Evolutionary conservation across 2,888 invertebrate species (phyloP), one percentile per base, ranked within the genome.

Genomic region (Calameuta idolon): DNA sequence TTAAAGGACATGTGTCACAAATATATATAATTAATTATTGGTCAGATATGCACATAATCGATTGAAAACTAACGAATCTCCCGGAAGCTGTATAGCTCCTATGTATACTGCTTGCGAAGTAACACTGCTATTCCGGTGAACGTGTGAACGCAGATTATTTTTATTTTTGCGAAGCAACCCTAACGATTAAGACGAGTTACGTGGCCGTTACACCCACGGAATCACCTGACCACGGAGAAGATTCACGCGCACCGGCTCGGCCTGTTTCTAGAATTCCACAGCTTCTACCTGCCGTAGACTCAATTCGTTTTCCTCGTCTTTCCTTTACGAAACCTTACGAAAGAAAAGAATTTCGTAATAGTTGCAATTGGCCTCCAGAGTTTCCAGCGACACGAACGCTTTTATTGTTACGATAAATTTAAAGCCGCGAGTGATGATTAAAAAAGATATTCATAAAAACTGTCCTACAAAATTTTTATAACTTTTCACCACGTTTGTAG

Each of bases 161-260:
- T 55, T 23, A 55, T 68, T 69, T 76, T 76, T 69, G 71, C 34
- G 30, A 37, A 40, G 69, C 71, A 69, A 76, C 23, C 76, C 34
- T 69, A 35, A 31, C 76, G 76, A 76, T 76, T 76, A 76, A 71
- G 71, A 37, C 31, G 34, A 76, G 71, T 69, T 76, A 76, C 69
- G 23, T 34, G 76, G 55, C 71, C 76, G 71, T 76, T 76, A 76
- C 69, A 76, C 76, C 76, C 69, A 76, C 76, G 76, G 31, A 71
- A 76, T 69, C 34, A 69, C 76, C 76, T 34, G 34, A n/a, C 23
- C 76, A 12, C 69, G 15, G 31, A 71, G 33, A 34, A 71, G 71
- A 71, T 23, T 71, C 71, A 34, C 55, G 23, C 23, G 55, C 55
- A 55, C 55, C 9, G 23, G 55, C 9, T 55, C 71, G 3, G 71